Evolutionary conservation across 2,113 vertebrate species (phyloP).

Genomic region (Damaliscus lunatus): DNA sequence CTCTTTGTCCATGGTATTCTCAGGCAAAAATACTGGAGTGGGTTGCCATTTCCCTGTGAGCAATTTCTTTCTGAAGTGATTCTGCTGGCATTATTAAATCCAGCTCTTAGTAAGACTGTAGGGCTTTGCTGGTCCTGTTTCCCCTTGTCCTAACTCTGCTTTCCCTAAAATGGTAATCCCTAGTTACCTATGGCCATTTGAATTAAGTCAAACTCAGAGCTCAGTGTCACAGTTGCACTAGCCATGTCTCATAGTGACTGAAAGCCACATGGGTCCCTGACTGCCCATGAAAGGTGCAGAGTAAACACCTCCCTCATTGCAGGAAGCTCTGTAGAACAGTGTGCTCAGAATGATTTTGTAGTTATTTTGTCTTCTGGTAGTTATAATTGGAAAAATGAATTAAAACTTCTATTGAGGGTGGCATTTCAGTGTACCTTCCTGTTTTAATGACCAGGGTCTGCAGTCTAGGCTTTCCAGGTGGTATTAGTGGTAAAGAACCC

Average conservation of each 20-base stretch:
- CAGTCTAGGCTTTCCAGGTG: not conserved
- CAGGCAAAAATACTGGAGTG: not conserved
- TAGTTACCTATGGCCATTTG: not conserved
- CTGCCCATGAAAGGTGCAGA: fast-evolving
- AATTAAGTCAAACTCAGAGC: not conserved
- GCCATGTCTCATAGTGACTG: fast-evolving
- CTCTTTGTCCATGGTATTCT: not conserved
- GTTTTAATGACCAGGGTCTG: not conserved
- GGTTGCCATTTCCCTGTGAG: not conserved
- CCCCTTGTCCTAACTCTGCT: not conserved
- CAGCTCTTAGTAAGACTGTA: not conserved
- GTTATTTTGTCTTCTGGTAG: not conserved
- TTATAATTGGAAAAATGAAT: not conserved
- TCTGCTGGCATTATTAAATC: fast-evolving
- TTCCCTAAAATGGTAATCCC: not conserved
- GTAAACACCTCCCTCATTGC: fast-evolving
- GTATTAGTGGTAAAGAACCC: not conserved
- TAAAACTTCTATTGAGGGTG: not conserved
- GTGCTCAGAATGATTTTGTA: fast-evolving
- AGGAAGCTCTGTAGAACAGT: not conserved
- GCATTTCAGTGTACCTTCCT: not conserved
- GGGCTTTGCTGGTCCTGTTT: not conserved
- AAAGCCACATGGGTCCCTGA: no score
- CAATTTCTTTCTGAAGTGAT: not conserved
- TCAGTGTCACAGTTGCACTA: not conserved